A percentile compares a stretch with the other conserved stretches of the same genome.
Evolutionary conservation across 1,140 invertebrate species (phyloP).

Genomic region (Palaemon carinicauda): DNA sequence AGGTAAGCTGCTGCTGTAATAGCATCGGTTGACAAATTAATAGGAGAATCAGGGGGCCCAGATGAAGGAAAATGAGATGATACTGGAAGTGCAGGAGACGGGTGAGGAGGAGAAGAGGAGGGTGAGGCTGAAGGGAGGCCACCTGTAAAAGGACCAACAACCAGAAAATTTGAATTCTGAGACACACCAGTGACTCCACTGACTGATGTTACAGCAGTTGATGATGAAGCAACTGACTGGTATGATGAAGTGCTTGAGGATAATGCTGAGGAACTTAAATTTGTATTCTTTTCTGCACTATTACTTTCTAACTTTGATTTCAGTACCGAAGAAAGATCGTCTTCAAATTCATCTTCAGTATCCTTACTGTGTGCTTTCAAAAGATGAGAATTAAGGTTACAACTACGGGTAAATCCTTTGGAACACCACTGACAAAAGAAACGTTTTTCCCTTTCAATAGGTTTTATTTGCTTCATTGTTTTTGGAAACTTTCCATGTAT

Average conservation of each 20-base stretch:
- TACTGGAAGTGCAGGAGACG: not conserved
- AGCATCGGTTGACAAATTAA: constrained; percentile 41
- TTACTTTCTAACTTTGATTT: not conserved
- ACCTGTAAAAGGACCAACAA: not conserved
- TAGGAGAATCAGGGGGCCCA: constrained; percentile 35
- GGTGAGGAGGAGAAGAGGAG: not conserved
- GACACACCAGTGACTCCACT: not conserved
- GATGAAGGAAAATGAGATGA: constrained; percentile 19
- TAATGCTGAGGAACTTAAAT: not conserved
- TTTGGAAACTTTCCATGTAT: constrained; percentile 43
- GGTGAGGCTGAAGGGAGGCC: not conserved
- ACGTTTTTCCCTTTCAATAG: constrained; percentile 32
- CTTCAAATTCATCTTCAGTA: constrained; percentile 45
- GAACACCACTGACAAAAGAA: constrained; percentile 45
- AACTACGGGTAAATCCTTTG: constrained; percentile 44
- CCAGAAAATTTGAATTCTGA: not conserved
- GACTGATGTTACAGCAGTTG: not conserved
- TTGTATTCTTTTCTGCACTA: not conserved
- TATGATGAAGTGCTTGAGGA: not conserved
- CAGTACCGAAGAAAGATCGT: constrained; percentile 28
- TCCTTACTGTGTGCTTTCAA: constrained; percentile 43
- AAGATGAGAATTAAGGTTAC: constrained; percentile 40
- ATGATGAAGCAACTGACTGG: not conserved
- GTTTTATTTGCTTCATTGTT: constrained; percentile 5
- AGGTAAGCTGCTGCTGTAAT: constrained; percentile 49